These are phyloP conservation scores for Calephelis nemesis DNA, from an alignment of 1,140 invertebrate genomes.

Conservation along the genomic window DNA sequence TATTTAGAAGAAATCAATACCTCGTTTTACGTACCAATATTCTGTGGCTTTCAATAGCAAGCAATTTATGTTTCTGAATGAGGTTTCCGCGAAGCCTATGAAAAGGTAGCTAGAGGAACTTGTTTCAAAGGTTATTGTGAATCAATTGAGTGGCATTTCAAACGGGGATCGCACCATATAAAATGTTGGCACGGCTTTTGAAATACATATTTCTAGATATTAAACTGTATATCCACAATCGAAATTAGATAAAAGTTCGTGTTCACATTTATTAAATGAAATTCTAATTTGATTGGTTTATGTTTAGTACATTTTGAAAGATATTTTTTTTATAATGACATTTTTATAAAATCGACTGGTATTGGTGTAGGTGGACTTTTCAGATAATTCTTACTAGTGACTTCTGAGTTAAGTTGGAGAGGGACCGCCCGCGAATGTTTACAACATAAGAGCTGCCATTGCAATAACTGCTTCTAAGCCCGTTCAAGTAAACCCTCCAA, in stretches of 20 bases:
- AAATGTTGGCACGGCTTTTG: slow-evolving; percentile 6
- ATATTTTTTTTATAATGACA: too few species aligned
- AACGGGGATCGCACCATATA: slow-evolving; percentile 24
- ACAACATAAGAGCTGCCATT: too few species aligned
- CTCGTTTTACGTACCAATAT: slow-evolving; percentile 7
- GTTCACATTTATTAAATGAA: too few species aligned
- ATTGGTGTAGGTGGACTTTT: too few species aligned
- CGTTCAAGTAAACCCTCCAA: too few species aligned
- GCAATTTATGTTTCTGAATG: slow-evolving; percentile 30
- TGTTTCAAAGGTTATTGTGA: slow-evolving; percentile 25
- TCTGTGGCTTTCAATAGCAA: slow-evolving; percentile 12
- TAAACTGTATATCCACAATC: neutral
- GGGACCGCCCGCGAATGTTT: too few species aligned
- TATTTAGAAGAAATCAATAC: slow-evolving; percentile 8
- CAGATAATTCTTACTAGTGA: too few species aligned
- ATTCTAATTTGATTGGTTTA: too few species aligned
- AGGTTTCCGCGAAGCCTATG: slow-evolving; percentile 17
- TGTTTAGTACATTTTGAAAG: too few species aligned
- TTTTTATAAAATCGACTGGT: too few species aligned
- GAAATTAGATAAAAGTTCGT: neutral
- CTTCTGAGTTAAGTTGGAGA: too few species aligned
- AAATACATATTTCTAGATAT: slow-evolving; percentile 11
- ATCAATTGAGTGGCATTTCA: slow-evolving; percentile 28
- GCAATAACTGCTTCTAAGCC: too few species aligned
- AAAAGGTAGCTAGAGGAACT: slow-evolving; percentile 28